A percentile compares a stretch with the other conserved stretches of the same genome.
phyloP scores from a whole-genome alignment of 1,140 invertebrate genomes.

The Bombus sibiricus region DNA sequence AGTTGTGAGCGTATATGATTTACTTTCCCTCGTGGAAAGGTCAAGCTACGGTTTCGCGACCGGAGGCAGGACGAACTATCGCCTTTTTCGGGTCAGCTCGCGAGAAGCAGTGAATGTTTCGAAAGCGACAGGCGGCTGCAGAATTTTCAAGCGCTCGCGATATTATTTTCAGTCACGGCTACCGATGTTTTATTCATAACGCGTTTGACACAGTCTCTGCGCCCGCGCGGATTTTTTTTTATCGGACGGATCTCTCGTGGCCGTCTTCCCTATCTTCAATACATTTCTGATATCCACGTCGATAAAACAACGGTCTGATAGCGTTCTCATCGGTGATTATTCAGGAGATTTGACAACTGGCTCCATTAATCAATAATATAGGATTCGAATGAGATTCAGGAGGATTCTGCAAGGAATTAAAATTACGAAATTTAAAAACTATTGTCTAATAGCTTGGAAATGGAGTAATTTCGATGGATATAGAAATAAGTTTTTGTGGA shows the following conservation, averaged over 20 bases:
- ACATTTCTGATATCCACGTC: neutral
- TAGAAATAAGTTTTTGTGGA: neutral
- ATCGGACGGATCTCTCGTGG: neutral
- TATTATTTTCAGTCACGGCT: slow-evolving; percentile 35
- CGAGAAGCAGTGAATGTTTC: slow-evolving; percentile 1
- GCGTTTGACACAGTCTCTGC: slow-evolving; percentile 19
- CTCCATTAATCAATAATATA: neutral
- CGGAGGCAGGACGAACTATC: neutral
- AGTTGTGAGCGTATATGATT: neutral
- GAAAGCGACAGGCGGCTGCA: slow-evolving; percentile 1
- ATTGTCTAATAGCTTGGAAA: no score
- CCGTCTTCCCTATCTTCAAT: neutral
- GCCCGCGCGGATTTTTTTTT: neutral
- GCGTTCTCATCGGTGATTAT: neutral
- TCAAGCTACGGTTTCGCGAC: neutral
- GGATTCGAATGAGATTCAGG: neutral
- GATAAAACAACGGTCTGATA: neutral
- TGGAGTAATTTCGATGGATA: neutral
- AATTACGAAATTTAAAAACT: no score
- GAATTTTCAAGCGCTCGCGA: slow-evolving; percentile 15
- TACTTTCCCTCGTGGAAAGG: slow-evolving; percentile 2
- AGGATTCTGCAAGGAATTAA: neutral
- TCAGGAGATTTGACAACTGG: neutral
- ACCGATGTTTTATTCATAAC: slow-evolving; percentile 38
- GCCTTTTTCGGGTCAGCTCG: slow-evolving; percentile 22